phyloP scores from a whole-genome alignment of 2,797 vertebrate species.

The Crenichthys baileyi region DNA sequence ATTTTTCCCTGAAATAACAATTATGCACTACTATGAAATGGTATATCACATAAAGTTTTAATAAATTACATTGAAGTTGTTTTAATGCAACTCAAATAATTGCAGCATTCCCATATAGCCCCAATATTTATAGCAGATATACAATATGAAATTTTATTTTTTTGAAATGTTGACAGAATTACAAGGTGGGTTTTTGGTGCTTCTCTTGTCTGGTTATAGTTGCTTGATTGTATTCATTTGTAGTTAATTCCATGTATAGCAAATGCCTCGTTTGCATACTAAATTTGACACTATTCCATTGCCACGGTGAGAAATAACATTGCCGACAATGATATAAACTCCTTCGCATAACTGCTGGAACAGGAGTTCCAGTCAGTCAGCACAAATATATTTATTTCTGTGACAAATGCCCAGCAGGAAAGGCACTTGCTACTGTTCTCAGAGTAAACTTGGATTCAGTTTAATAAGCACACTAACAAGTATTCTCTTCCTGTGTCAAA shows the following conservation, averaged over 20 bases:
- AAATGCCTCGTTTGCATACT: neutral
- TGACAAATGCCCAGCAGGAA: conserved; percentile 27
- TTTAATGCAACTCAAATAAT: neutral
- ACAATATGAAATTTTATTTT: neutral
- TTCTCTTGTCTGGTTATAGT: neutral
- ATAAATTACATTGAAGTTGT: neutral
- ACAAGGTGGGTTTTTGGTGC: neutral
- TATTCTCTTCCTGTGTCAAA: conserved; percentile 29
- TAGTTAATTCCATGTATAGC: neutral
- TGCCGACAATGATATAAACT: conserved; percentile 1
- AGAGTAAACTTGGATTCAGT: conserved; percentile 39
- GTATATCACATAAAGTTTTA: neutral
- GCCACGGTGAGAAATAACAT: conserved; percentile 11
- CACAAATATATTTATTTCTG: conserved; percentile 24
- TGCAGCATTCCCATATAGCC: neutral
- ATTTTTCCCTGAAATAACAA: neutral
- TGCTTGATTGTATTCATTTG: neutral
- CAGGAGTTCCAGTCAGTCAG: conserved; percentile 16
- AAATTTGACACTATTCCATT: neutral
- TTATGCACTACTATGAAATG: neutral
- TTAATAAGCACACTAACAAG: conserved; percentile 43
- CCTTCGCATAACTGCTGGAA: conserved; percentile 12
- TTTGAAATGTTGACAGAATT: too few relatives aligned
- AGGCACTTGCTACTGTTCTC: conserved; percentile 26
- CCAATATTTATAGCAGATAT: neutral